Percentiles rank a stretch among this genome's conserved stretches.
These are phyloP conservation scores for Pheosia gnoma DNA, from an alignment of 2,888 invertebrate species.

Conservation along the genomic window DNA sequence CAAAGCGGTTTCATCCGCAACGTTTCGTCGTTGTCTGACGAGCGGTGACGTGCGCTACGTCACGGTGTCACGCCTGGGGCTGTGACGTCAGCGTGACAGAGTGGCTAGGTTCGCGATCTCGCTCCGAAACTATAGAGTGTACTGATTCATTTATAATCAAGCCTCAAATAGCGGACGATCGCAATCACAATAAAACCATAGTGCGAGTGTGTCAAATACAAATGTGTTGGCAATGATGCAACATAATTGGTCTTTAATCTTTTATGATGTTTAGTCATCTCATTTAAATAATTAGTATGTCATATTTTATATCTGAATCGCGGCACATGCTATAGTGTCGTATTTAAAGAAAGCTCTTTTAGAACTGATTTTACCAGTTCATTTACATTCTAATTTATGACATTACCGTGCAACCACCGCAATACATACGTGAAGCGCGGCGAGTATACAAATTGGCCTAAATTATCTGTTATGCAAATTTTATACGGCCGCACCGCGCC, in stretches of 20 bases:
- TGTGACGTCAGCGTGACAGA: slow-evolving; percentile 40
- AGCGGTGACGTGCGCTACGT: slow-evolving; percentile 33
- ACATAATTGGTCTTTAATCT: slow-evolving; percentile 11
- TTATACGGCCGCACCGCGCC: slow-evolving; percentile 27
- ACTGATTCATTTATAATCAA: slow-evolving; percentile 56
- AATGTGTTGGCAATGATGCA: slow-evolving; percentile 25
- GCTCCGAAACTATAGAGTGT: slow-evolving; percentile 18
- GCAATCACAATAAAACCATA: slow-evolving; percentile 36
- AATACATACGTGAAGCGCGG: slow-evolving; percentile 32
- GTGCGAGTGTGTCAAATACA: slow-evolving; percentile 18
- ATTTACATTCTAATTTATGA: background rate
- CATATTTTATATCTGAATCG: background rate
- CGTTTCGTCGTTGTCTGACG: slow-evolving; percentile 25
- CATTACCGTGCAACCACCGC: slow-evolving; percentile 21
- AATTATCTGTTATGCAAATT: slow-evolving; percentile 62
- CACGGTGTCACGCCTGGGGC: slow-evolving; percentile 32
- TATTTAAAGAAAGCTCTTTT: too few species aligned
- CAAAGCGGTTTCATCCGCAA: slow-evolving; percentile 15
- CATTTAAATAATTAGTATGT: slow-evolving; percentile 29
- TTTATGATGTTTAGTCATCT: slow-evolving; percentile 29
- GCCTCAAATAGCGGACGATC: slow-evolving; percentile 33
- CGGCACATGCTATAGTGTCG: too few species aligned
- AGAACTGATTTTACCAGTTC: background rate
- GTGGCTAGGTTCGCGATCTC: slow-evolving; percentile 19
- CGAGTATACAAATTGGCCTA: slow-evolving; percentile 52